phyloP scores from a whole-genome alignment of 2,113 vertebrate genomes.

The Fulmarus glacialis region DNA sequence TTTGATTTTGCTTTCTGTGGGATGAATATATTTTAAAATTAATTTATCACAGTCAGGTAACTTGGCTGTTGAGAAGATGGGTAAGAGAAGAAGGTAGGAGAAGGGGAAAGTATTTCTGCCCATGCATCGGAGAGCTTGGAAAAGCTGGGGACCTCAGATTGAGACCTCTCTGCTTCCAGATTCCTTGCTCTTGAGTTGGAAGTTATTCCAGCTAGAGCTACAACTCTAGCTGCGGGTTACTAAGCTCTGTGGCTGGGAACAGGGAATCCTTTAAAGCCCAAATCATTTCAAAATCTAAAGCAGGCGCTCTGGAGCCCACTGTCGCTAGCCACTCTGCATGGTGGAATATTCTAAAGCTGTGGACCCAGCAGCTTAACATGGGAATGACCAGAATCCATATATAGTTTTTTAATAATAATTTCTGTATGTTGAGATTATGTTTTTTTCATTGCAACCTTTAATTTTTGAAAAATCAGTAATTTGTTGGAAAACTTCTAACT shows the following conservation, averaged over 20 bases:
- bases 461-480: neutral
- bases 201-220: neutral
- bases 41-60: neutral
- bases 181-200: neutral
- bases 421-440: neutral
- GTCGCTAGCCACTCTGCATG: fast-evolving
- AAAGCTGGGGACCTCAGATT: neutral
- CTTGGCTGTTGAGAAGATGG: neutral
- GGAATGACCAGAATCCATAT: neutral
- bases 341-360: neutral
- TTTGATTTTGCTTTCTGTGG: neutral
- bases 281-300: neutral
- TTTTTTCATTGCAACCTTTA: neutral
- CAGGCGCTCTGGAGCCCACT: neutral
- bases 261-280: neutral
- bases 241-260: neutral
- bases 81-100: neutral
- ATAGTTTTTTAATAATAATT: neutral
- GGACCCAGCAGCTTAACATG: neutral
- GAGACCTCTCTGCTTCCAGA: neutral
- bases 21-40: neutral
- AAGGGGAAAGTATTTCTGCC: neutral
- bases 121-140: neutral
- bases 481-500: neutral
- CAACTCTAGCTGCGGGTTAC: neutral